Conservation (phyloP, 2,888 invertebrate genomes). For the Coelopa pilipes region DNA sequence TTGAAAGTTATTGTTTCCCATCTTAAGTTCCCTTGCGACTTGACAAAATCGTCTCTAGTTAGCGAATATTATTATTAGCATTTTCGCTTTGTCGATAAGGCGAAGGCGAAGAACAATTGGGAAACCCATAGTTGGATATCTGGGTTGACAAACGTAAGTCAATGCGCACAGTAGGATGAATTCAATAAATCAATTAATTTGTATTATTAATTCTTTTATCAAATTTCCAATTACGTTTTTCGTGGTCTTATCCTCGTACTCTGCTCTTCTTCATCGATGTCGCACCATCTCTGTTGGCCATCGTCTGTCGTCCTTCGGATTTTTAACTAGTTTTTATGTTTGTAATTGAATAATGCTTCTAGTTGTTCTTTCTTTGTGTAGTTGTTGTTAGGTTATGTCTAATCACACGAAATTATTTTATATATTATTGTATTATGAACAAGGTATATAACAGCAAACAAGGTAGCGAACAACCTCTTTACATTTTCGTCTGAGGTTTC, state of each 20-base stretch:
- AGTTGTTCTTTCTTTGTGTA: slow-evolving; percentile 43
- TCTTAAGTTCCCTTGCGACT: too few species aligned
- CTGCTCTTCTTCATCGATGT: background rate
- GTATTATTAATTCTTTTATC: slow-evolving; percentile 59
- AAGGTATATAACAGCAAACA: slow-evolving; percentile 34
- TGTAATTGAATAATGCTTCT: slow-evolving; percentile 36
- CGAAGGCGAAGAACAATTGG: too few species aligned
- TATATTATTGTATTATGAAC: slow-evolving; percentile 43
- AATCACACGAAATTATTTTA: slow-evolving; percentile 45
- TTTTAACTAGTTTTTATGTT: slow-evolving; percentile 45
- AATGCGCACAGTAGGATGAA: slow-evolving; percentile 50
- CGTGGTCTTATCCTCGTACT: slow-evolving; percentile 29
- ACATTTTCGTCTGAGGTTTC: slow-evolving; percentile 45
- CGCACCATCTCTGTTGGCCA: too few species aligned
- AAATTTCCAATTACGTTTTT: slow-evolving; percentile 52
- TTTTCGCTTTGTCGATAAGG: too few species aligned
- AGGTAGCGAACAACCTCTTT: slow-evolving; percentile 44
- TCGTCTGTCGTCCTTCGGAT: slow-evolving; percentile 16
- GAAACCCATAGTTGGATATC: too few species aligned
- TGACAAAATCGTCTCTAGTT: too few species aligned
- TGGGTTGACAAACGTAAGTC: slow-evolving; percentile 43
- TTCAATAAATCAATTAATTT: slow-evolving; percentile 64
- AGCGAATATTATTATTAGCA: too few species aligned
- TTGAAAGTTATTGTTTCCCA: too few species aligned
- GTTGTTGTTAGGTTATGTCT: slow-evolving; percentile 44